Base-by-base conservation (phyloP, 2,888 invertebrate species). In the Priocnemis perturbator region DNA sequence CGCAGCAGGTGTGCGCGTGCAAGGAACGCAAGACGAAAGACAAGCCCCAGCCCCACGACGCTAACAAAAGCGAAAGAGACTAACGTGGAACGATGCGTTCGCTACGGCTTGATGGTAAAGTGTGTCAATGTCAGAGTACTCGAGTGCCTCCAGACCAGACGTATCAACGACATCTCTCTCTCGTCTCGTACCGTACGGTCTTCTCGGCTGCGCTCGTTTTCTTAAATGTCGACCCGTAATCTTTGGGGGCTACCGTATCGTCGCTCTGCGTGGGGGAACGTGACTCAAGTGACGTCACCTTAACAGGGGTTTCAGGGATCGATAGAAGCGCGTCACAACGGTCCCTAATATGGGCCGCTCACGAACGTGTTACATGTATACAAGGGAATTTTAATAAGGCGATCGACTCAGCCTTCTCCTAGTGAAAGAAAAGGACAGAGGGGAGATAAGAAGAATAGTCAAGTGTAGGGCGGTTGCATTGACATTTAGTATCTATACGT, bases 231-330 rank as follows among this genome's bases (percentile, higher is more conserved):
- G 60, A 60, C n/a, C 50, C 64, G 58, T 58, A 67, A 75, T 66
- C 69, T 58, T 65, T 59, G 63, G 62, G 66, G 59, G 47, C 64
- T 70, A 52, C 60, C 45, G 57, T 44, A 20, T 45, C n/a, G 44
- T 44, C n/a, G n/a, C 60, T 52, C 50, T 57, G 71, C 75, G 79
- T 76, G 78, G 81, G 82, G 66, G 74, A 74, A 76, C 75, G 52
- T 64, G 78, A 78, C 62, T 63, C 23, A 55, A 44, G 69, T 84
- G 83, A 83, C 84, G 82, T 84, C 83, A 84, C 62, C 74, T 65
- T 67, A 62, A 73, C 67, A 72, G 70, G 73, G 68, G 75, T 75
- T 73, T 65, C 61, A 70, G 63, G 26, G 78, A 79, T 81, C 81
- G 79, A 81, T 79, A 73, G 74, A 78, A 69, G 17, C 67, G 70